Evolutionary conservation across 2,888 invertebrate species (phyloP).

Genomic region (Temnothorax ravouxi): DNA sequence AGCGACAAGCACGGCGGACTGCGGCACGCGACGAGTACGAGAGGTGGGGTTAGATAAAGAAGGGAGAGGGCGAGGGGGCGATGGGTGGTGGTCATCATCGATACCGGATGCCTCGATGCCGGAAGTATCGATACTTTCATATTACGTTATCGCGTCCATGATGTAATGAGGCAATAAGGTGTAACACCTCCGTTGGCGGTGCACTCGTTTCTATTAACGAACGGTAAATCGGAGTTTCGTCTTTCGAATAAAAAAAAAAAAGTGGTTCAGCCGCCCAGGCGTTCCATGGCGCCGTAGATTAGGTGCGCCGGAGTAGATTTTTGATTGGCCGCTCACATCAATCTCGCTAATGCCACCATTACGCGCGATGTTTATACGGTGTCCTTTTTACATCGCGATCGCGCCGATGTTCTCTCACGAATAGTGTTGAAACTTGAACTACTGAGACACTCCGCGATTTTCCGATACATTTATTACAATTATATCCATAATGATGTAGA

Average conservation of each 20-base stretch:
- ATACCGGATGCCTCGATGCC: conserved; percentile 37
- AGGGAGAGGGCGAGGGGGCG: not conserved
- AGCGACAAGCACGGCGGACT: conserved; percentile 69
- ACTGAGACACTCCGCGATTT: not conserved
- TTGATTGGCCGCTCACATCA: not conserved
- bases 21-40: conserved; percentile 70
- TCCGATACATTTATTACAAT: not conserved
- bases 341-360: not conserved
- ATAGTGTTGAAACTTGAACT: no score
- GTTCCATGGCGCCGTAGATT: not conserved
- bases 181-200: not conserved
- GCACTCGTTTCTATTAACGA: not conserved
- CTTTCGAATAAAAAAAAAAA: not conserved
- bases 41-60: not conserved
- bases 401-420: not conserved
- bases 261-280: not conserved
- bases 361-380: not conserved
- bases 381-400: not conserved
- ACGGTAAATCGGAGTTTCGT: not conserved
- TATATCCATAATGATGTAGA: not conserved
- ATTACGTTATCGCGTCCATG: not conserved
- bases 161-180: not conserved
- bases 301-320: not conserved
- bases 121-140: conserved; percentile 40
- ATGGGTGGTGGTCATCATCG: conserved; percentile 30